phyloP scores from a whole-genome alignment of 2,888 invertebrate species.

The Polymixis flavicincta region DNA sequence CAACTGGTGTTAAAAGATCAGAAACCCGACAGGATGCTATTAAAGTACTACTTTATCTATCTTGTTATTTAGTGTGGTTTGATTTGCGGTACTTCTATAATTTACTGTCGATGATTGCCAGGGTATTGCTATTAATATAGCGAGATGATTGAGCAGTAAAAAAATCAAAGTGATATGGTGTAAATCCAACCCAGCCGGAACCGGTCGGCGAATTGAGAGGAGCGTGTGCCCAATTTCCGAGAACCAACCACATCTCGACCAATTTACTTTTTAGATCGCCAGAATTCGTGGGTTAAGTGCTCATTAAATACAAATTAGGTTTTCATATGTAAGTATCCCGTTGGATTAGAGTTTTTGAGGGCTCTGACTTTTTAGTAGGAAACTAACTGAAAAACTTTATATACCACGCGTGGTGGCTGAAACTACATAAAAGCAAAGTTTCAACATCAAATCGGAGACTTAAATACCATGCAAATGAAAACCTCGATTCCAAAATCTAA shows the following conservation, averaged over 20 bases:
- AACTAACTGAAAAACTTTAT: not conserved
- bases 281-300: constrained; percentile 68
- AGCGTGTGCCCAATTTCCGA: constrained; percentile 74
- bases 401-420: constrained; percentile 1
- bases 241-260: constrained; percentile 67
- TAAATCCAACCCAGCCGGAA: constrained; percentile 59
- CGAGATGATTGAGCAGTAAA: constrained; percentile 59
- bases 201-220: constrained; percentile 73
- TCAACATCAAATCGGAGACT: not conserved
- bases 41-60: constrained; percentile 26
- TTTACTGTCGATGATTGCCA: constrained; percentile 40
- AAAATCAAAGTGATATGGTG: constrained; percentile 60
- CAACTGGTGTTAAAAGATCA: constrained; percentile 18
- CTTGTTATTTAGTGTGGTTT: constrained; percentile 30
- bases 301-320: constrained; percentile 68
- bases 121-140: constrained; percentile 57
- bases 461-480: constrained; percentile 42
- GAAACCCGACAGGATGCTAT: constrained; percentile 23
- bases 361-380: constrained; percentile 1
- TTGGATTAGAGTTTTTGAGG: not conserved
- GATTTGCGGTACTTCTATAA: constrained; percentile 56
- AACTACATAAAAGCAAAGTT: not conserved
- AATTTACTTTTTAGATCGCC: constrained; percentile 77
- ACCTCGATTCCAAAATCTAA: constrained; percentile 47
- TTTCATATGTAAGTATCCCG: constrained; percentile 10